Conservation (phyloP, 2,113 vertebrate genomes). For the Cyanistes caeruleus region DNA sequence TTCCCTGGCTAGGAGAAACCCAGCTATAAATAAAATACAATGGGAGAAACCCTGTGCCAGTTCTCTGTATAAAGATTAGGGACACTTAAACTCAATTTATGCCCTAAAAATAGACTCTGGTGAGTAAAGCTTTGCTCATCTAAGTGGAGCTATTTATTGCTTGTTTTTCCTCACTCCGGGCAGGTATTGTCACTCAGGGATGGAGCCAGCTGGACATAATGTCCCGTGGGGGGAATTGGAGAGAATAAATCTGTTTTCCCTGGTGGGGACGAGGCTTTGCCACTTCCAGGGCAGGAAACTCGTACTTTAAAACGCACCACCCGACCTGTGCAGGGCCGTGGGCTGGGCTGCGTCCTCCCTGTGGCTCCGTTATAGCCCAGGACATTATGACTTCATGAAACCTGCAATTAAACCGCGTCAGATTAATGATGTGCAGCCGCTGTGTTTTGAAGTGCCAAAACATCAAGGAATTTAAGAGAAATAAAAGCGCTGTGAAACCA, state of each 20-base stretch:
- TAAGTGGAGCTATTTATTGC: neutral
- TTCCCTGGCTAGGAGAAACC: neutral
- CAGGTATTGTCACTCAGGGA: neutral
- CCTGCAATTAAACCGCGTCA: rapidly evolving
- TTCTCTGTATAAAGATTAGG: neutral
- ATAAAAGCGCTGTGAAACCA: rapidly evolving
- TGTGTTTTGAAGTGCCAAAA: rapidly evolving
- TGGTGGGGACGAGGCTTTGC: rapidly evolving
- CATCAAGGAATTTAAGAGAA: neutral
- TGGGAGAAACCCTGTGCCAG: neutral
- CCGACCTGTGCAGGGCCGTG: neutral
- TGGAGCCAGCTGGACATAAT: rapidly evolving
- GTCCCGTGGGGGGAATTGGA: rapidly evolving
- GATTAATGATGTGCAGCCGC: rapidly evolving
- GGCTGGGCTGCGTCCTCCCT: neutral
- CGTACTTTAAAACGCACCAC: rapidly evolving
- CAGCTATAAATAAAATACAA: constrained; percentile 18
- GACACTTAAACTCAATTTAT: neutral
- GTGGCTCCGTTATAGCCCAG: neutral
- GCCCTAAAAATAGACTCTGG: neutral
- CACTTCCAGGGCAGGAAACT: neutral
- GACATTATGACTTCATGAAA: too few relatives aligned
- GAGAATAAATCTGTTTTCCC: too few relatives aligned
- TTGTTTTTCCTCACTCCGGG: neutral
- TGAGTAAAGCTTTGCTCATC: neutral